Evolutionary conservation across 2,113 vertebrate genomes (phyloP), one percentile per base, ranked within the genome.

Genomic region (Spea bombifrons): DNA sequence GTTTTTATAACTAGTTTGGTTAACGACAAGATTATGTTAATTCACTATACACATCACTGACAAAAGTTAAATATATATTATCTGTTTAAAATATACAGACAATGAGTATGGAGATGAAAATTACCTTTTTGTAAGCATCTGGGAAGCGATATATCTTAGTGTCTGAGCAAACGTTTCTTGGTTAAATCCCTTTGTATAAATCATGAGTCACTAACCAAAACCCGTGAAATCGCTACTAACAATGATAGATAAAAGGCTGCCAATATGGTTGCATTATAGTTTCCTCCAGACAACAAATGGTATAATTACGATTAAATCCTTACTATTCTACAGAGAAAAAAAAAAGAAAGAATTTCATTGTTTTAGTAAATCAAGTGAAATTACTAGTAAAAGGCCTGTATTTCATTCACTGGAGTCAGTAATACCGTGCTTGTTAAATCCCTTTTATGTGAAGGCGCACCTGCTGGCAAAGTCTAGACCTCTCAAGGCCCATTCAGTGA

Each of bases 191-290:
- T 49, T 57, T 55, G 13, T 16, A 4, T 59, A 30, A n/a, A 46
- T 73, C 17, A 6, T 47, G 44, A 74, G 57, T 74, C 72, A 74
- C 57, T 30, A 63, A 45, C 59, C 30, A 30, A 64, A 45, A 61
- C 48, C 59, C 12, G 15, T 49, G 45, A 53, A 55, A 74, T 75
- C 48, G 30, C 30, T 66, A 66, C 30, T 66, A 10, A n/a, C 73
- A 75, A 65, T 65, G n/a, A 17, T 12, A 50, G 4, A 53, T 61
- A 50, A n/a, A 30, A 30, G 6, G 46, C n/a, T 75, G 8, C 46
- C 16, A 49, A 44, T 13, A 46, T 17, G 59, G 59, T 45, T 65
- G 59, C 45, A 65, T 50, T 50, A 64, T 16, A 8, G 17, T 48
- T 65, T 64, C 73, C 45, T 15, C 10, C 15, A 17, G 61, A 49